Conservation (phyloP, 2,113 vertebrate genomes). For the Elanus axillaris region DNA sequence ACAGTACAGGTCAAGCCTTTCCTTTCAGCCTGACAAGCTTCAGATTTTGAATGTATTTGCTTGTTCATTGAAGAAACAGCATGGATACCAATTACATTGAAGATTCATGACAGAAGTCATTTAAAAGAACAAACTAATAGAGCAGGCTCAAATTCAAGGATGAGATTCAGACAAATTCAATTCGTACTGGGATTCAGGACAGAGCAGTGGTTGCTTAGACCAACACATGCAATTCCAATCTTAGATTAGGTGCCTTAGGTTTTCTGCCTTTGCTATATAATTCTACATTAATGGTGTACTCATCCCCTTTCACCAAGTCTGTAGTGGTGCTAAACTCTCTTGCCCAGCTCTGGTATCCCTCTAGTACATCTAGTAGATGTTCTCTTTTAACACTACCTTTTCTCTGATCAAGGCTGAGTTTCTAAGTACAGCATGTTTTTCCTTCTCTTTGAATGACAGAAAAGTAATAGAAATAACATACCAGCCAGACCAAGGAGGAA, state of each 20-base stretch:
- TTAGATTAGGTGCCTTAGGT: neutral
- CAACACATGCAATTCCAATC: neutral
- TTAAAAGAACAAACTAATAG: neutral
- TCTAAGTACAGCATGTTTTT: neutral
- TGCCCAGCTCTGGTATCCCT: neutral
- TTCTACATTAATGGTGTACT: accelerated
- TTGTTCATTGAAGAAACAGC: neutral
- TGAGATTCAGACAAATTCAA: neutral
- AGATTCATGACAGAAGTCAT: neutral
- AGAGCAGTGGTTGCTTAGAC: no score
- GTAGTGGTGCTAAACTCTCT: neutral
- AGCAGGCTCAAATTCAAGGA: neutral
- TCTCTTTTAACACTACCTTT: neutral
- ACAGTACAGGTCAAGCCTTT: neutral
- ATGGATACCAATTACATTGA: neutral
- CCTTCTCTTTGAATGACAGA: neutral
- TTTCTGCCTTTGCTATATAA: neutral
- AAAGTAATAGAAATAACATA: neutral
- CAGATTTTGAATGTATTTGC: neutral
- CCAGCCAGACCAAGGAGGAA: neutral
- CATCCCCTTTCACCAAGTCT: neutral
- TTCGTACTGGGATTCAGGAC: neutral
- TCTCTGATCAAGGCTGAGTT: neutral
- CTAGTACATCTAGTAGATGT: neutral
- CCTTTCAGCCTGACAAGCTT: neutral